phyloP scores from a whole-genome alignment of 2,888 invertebrate genomes.

The Catocala nupta region DNA sequence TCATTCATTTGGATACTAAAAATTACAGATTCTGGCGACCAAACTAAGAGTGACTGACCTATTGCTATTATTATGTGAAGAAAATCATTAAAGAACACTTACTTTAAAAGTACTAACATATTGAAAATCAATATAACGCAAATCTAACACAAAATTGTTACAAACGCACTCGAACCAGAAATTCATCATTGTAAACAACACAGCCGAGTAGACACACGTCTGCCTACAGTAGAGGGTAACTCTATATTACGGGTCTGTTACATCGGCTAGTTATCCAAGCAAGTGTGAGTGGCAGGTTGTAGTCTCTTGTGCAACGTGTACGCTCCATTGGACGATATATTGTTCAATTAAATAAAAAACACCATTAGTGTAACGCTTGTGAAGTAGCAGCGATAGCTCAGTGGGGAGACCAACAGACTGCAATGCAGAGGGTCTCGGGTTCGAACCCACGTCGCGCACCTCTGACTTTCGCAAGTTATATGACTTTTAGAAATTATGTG shows the following conservation, averaged over 20 bases:
- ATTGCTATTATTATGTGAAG: too few relatives aligned
- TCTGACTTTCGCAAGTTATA: too few relatives aligned
- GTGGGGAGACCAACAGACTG: too few relatives aligned
- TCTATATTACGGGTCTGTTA: constrained; percentile 33
- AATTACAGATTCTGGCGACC: too few relatives aligned
- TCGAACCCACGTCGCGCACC: too few relatives aligned
- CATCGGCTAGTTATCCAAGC: constrained; percentile 28
- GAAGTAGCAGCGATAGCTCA: too few relatives aligned
- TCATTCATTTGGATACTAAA: too few relatives aligned
- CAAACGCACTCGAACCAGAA: constrained; percentile 64
- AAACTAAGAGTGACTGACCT: too few relatives aligned
- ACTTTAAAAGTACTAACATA: constrained; percentile 33
- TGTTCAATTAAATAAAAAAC: background rate
- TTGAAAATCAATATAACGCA: constrained; percentile 39
- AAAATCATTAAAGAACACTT: constrained; percentile 18
- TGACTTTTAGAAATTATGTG: too few relatives aligned
- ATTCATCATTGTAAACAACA: constrained; percentile 49
- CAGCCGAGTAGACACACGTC: constrained; percentile 25
- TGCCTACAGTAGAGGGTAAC: constrained; percentile 12
- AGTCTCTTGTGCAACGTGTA: constrained; percentile 16
- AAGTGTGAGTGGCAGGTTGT: background rate
- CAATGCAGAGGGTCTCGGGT: too few relatives aligned
- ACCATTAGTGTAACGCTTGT: background rate
- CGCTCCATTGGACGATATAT: constrained; percentile 14
- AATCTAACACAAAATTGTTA: constrained; percentile 50